Evolutionary conservation across 2,113 vertebrate genomes (phyloP), one percentile per base, ranked within the genome.

Genomic region (Chaenogobius annularis): DNA sequence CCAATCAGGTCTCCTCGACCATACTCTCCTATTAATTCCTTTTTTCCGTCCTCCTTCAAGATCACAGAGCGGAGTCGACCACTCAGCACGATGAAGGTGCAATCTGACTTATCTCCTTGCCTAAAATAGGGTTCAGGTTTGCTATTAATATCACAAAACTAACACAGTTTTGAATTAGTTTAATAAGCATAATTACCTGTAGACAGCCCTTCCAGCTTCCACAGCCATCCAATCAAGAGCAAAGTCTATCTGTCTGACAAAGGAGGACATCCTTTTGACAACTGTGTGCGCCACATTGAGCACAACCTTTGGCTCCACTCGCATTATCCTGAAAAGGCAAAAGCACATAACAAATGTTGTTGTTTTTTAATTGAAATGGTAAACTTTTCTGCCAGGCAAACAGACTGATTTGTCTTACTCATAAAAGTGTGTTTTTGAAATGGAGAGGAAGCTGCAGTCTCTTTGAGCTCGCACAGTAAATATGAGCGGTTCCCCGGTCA

Each of bases 211-310:
- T 15, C 95, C 97, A 0, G 98, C 98, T 79, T 99, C 97, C 0
- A 99, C 94, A 52, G 96, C 96, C 97, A 98, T 97, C 98, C 98
- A 98, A 72, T 99, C 98, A 12, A 99, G 92, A 7, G 98, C 97
- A 0, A 99, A 99, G 84, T 99, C 97, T 1, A 98, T 95, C 77
- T 99, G 97, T 70, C 96, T 90, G 59, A 99, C 95, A 8, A 97
- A 99, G 0, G 96, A 91, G 0, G 97, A 99, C 95, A 98, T 94
- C 50, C 97, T 94, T 87, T 89, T 93, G 22, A 96, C 96, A 0
- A 98, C 95, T 0, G 94, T 95, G 90, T 98, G 96, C 1, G 98
- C 97, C 7, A 99, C 94, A 0, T 94, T 94, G 20, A 98, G 91
- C 65, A 98, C 96, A 0, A 98, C 93, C 0, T 92, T 90, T 0